Evolutionary conservation across 1,140 invertebrate species (phyloP), one percentile per base, ranked within the genome.

Genomic region (Drosophila pseudoananassae): DNA sequence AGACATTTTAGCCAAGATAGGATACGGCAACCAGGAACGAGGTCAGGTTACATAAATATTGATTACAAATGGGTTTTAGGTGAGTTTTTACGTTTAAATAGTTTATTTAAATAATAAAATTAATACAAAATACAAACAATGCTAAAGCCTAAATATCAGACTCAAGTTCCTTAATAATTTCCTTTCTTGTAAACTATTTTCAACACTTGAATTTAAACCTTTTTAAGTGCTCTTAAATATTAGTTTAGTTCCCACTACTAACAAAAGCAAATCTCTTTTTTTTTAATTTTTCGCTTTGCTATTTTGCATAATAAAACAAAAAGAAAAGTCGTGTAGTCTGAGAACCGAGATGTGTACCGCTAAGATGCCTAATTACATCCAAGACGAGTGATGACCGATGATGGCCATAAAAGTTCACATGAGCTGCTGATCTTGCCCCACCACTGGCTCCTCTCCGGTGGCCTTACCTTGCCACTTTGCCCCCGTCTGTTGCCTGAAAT

Each of bases 281-380:
- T 4, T 29, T 3, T 27, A 25, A n/a, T 46, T 33, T 14, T 25
- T 33, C 33, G 29, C 15, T 12, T 47, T 17, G 3, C 1, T 10
- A 31, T 27, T 56, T 69, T 66, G 33, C 50, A 56, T 51, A 9
- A 17, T 12, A 27, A 38, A 52, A 47, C 14, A 55, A 14, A 29
- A 56, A 25, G 12, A 55, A 49, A 45, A 52, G 49, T 5, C 14
- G 33, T 7, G 27, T 14, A 27, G 40, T 8, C 20, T 14, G 57
- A 52, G 40, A 55, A 54, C 36, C 54, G 25, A 57, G 63, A 78
- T 75, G n/a, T 83, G 75, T 83, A 83, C 79, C 79, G 79, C 76
- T 84, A 84, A 84, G 82, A 73, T 83, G 76, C 76, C 76, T 83
- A 83, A 83, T 83, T 82, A 84, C 76, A 83, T 72, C 54, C 66